Base-by-base conservation (phyloP, 2,113 vertebrate genomes). In the Brachyhypopomus occidentalis region DNA sequence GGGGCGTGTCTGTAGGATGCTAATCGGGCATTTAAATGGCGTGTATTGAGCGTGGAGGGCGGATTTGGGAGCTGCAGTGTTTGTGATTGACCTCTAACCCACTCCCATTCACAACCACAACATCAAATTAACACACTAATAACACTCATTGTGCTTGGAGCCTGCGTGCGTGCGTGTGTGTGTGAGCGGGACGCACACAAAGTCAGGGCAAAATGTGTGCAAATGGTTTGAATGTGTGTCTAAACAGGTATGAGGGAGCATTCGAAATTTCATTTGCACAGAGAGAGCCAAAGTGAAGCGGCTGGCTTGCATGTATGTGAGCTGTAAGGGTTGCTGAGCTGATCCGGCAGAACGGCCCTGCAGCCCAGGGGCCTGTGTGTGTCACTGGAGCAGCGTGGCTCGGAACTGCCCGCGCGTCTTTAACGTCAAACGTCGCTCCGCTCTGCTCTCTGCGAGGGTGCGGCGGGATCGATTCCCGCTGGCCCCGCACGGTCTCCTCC, bases 71-170 rank as follows among this genome's bases (percentile, higher is more conserved):
- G 41, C 71, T 67, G 64, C 64, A 58, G 8, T 81, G 72, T 70
- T 76, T 56, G 73, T 69, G 55, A 76, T 71, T 85, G 84, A 85
- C 84, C 84, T 75, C 72, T 85, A 62, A 83, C 59, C 81, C 27
- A 12, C 45, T 12, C 36, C 25, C 74, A 80, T 83, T 85, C 67
- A 83, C 36, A 79, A 79, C 56, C 80, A 58, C 60, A 74, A 82
- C 80, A 86, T 84, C 78, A 30, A 79, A 86, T 86, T 84, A 84
- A 77, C 83, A 79, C 83, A 67, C 80, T 80, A 82, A 82, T 86
- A 84, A 82, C 79, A 55, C n/a, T 82, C 66, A 56, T 84, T 71
- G 63, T 71, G 45, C 45, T 19, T 17, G 45, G 20, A n/a, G 63
- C 23, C 23, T 34, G 71, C 38, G 71, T 64, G 59, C 56, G 71